Evolutionary conservation across 2,113 vertebrate genomes (phyloP), one percentile per base, ranked within the genome.

Genomic region (Nothoprocta pentlandii): DNA sequence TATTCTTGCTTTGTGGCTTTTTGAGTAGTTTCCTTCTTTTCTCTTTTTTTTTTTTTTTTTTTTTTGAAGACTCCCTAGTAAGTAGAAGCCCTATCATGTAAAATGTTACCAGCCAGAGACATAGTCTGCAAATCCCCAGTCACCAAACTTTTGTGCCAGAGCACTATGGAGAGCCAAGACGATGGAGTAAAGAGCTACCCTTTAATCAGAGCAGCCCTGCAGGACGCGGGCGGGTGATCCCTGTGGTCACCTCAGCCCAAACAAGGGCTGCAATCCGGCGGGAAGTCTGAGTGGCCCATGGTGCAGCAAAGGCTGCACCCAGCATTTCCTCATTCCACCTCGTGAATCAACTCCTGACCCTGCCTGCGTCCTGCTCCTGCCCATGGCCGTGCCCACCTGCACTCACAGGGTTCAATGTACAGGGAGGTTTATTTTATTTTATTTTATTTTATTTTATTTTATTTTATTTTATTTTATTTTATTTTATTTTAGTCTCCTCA

Each of bases 251-350:
- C 42, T 68, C 47, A 88, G 0, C 54, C 44, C 56, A 66, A 62
- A 54, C 32, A 81, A 79, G 89, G 77, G 41, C 44, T 62, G 69
- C 66, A 93, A 73, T 90, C 77, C 41, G 3, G 26, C 87, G 88
- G 90, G 88, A 95, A 95, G 93, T 90, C 77, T 90, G 62, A 93
- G 69, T 70, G 78, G 85, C 78, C 90, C 78, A 28, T 89, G 86
- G 94, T 92, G 92, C 90, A 53, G 13, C 74, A 90, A 92, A 95
- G 96, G 74, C 86, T 97, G 62, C 74, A 54, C 73, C 63, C 53
- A 44, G 47, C 2, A 0, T 89, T 93, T 95, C 86, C 74, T 84
- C 25, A 4, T 94, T 87, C 92, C 54, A 80, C 63, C 78, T 85
- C 63, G 62, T 73, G n/a, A 80, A 85, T 87, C 68, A 91, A 36